These are phyloP conservation scores for Drosophila parabipectinata DNA, from an alignment of 1,140 invertebrate species.

Conservation along the genomic window DNA sequence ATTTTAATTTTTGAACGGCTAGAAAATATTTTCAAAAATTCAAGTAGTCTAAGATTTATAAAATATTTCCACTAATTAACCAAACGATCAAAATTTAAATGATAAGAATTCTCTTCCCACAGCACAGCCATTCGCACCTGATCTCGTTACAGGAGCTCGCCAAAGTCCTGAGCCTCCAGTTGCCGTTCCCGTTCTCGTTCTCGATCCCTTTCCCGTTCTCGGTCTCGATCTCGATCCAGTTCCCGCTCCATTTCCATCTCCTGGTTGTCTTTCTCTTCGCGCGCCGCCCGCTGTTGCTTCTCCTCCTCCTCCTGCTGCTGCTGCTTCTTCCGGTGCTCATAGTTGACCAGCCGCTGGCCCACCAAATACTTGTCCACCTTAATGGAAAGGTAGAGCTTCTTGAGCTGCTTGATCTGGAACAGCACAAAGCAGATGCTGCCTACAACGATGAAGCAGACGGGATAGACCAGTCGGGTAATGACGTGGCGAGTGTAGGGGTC, in stretches of 20 bases:
- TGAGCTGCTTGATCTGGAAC: slow-evolving; percentile 94
- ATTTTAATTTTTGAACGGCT: neutral
- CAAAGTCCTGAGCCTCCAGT: slow-evolving; percentile 10
- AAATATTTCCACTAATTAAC: neutral
- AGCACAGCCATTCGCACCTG: slow-evolving; percentile 16
- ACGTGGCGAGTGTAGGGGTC: slow-evolving; percentile 90
- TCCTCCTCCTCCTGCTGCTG: slow-evolving; percentile 73
- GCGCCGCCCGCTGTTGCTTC: slow-evolving; percentile 44
- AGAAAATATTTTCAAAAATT: slow-evolving; percentile 1
- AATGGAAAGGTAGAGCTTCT: slow-evolving; percentile 98
- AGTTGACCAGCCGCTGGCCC: slow-evolving; percentile 97
- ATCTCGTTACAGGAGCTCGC: slow-evolving; percentile 34
- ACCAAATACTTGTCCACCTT: slow-evolving; percentile 99
- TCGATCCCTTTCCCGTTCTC: neutral
- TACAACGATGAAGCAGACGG: slow-evolving; percentile 91
- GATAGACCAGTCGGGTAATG: slow-evolving; percentile 95
- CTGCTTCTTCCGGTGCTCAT: slow-evolving; percentile 91
- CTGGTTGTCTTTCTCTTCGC: slow-evolving; percentile 40
- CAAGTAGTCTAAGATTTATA: neutral
- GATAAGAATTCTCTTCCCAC: slow-evolving; percentile 3
- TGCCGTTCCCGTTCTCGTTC: neutral
- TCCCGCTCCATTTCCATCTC: slow-evolving; percentile 51
- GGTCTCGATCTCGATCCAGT: slow-evolving; percentile 5
- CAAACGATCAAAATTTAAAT: neutral
- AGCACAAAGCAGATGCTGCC: slow-evolving; percentile 89